phyloP scores from a whole-genome alignment of 64 coral and sea anemone genomes.

The Dendronephthya gigantea region DNA sequence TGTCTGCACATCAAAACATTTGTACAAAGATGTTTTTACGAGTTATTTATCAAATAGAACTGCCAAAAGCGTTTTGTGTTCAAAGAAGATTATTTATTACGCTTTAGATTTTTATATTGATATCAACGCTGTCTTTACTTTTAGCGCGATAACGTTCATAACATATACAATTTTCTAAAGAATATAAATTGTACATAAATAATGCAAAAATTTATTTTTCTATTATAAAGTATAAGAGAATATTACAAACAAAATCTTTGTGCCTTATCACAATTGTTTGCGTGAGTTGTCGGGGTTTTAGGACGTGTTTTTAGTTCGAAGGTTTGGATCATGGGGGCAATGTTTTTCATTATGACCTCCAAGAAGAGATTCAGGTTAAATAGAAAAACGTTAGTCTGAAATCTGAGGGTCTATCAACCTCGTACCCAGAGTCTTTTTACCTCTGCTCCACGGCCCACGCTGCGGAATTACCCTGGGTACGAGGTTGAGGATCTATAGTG shows the following conservation, averaged over 20 bases:
- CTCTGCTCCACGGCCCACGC: too few species aligned
- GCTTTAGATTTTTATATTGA: background rate
- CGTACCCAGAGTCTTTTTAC: too few species aligned
- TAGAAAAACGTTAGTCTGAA: too few species aligned
- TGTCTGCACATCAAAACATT: background rate
- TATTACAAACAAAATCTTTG: background rate
- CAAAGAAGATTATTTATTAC: constrained; percentile 8
- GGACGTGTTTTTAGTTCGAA: too few species aligned
- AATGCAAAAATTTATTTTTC: background rate
- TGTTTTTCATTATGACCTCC: too few species aligned
- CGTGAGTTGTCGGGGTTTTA: too few species aligned
- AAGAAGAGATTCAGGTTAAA: too few species aligned
- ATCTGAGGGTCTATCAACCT: too few species aligned
- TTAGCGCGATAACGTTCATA: background rate
- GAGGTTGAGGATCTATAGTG: too few species aligned
- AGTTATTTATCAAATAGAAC: constrained; percentile 13
- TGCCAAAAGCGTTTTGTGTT: background rate
- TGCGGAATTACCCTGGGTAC: too few species aligned
- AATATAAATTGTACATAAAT: constrained; percentile 7
- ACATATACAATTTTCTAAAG: background rate
- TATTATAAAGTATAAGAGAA: background rate
- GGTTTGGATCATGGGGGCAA: too few species aligned
- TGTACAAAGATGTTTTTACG: constrained; percentile 11
- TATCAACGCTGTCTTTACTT: background rate
- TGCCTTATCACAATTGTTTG: too few species aligned